Percentiles rank a stretch among this genome's conserved stretches.
Conservation (phyloP, 2,113 vertebrate genomes). For the Rattus rattus region DNA sequence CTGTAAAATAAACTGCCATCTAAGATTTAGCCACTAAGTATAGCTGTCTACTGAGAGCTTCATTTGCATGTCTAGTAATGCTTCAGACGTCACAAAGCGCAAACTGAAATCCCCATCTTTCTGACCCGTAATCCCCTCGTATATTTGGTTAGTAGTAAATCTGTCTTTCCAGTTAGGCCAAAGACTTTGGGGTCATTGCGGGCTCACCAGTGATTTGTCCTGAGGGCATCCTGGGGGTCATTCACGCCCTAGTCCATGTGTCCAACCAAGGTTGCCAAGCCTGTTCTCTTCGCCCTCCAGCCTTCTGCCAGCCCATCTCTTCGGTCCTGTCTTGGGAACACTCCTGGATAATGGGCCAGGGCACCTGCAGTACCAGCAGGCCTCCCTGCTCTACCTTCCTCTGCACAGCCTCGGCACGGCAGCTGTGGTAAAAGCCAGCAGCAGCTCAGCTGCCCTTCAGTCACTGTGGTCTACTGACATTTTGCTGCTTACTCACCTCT, state of each 20-base stretch:
- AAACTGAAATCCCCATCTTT: neutral
- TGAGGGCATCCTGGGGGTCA: neutral
- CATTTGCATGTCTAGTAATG: constrained; percentile 32
- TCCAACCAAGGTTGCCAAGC: neutral
- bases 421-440: neutral
- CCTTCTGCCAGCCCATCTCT: neutral
- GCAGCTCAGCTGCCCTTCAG: neutral
- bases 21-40: constrained; percentile 4
- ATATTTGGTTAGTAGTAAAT: constrained; percentile 1
- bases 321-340: neutral
- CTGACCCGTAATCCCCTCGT: neutral
- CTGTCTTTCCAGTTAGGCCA: neutral
- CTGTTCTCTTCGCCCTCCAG: neutral
- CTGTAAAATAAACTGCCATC: constrained; percentile 38
- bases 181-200: neutral
- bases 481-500: neutral
- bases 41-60: neutral
- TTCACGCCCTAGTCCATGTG: neutral
- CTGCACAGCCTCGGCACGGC: neutral
- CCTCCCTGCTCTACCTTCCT: neutral
- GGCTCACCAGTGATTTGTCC: neutral
- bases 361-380: neutral
- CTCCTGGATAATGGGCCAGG: neutral
- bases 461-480: neutral
- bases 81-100: neutral